Conservation (phyloP, 2,797 vertebrate genomes). For the Micrastur ruficollis region DNA sequence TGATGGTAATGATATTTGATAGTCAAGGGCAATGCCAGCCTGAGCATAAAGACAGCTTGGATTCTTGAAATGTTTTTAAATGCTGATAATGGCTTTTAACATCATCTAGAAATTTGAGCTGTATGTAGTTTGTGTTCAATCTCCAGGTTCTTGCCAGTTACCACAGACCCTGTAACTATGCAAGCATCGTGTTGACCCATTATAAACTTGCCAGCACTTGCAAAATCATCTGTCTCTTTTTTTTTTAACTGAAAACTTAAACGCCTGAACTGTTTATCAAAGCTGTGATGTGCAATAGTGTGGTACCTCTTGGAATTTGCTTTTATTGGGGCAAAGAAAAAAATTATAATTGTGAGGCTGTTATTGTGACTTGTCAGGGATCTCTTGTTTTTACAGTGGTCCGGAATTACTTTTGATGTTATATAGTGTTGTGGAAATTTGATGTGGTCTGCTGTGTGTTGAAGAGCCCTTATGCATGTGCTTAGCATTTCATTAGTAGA, state of each 20-base stretch:
- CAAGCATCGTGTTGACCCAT: neutral
- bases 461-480: neutral
- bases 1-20: conserved; percentile 1
- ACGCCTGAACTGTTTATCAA: neutral
- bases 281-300: neutral
- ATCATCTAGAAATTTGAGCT: neutral
- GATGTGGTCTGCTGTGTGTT: neutral
- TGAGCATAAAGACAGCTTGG: neutral
- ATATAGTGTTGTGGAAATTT: neutral
- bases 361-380: neutral
- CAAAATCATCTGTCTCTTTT: neutral
- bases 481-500: neutral
- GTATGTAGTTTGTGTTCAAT: neutral
- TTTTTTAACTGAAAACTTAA: neutral
- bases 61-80: conserved; percentile 13
- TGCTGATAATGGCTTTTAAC: neutral
- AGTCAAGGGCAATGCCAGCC: neutral
- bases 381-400: neutral
- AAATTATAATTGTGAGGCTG: neutral
- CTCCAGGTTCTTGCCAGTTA: neutral
- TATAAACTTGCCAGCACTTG: conserved; percentile 22
- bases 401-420: neutral
- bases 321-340: neutral
- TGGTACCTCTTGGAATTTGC: neutral
- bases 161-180: neutral